These are phyloP conservation scores for Acronicta leporina DNA, from an alignment of 2,888 invertebrate genomes.

Conservation along the genomic window DNA sequence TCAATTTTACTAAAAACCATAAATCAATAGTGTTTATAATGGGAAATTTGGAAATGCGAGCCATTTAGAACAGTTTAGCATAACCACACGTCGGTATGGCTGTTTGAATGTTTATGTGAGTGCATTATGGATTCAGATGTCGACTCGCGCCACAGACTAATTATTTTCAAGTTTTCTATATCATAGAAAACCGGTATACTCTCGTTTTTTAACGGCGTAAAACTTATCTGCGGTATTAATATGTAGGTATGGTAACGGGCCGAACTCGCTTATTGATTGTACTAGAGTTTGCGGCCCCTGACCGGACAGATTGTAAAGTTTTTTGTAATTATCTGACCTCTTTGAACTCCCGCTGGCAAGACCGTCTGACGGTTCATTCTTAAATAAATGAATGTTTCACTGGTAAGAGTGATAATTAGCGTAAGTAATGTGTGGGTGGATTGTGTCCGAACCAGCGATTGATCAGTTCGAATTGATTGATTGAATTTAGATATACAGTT, in stretches of 20 bases:
- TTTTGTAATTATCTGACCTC: constrained; percentile 38
- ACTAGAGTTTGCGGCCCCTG: constrained; percentile 37
- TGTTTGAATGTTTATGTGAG: constrained; percentile 26
- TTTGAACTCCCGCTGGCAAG: constrained; percentile 27
- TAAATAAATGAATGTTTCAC: constrained; percentile 24
- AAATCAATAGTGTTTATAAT: constrained; percentile 15
- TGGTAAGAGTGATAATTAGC: constrained; percentile 24
- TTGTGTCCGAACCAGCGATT: constrained; percentile 7
- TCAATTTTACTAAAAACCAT: constrained; percentile 18
- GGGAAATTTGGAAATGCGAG: constrained; percentile 24
- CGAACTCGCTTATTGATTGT: constrained; percentile 49
- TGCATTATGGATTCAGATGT: constrained; percentile 46
- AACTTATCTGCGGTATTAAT: constrained; percentile 38
- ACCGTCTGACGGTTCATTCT: constrained; percentile 18
- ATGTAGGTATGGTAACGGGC: constrained; percentile 39
- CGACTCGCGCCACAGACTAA: constrained; percentile 38
- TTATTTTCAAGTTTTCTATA: constrained; percentile 47
- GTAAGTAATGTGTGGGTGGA: constrained; percentile 14
- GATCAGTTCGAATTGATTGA: constrained; percentile 35
- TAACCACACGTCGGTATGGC: constrained; percentile 10
- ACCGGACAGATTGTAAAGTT: constrained; percentile 43
- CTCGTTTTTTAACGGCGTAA: constrained; percentile 44
- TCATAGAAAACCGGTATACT: constrained; percentile 50
- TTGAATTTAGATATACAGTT: constrained; percentile 14
- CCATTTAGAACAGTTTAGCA: constrained; percentile 13